These are phyloP conservation scores for Hipparchia semele DNA, from an alignment of 2,888 invertebrate species.

Conservation along the genomic window DNA sequence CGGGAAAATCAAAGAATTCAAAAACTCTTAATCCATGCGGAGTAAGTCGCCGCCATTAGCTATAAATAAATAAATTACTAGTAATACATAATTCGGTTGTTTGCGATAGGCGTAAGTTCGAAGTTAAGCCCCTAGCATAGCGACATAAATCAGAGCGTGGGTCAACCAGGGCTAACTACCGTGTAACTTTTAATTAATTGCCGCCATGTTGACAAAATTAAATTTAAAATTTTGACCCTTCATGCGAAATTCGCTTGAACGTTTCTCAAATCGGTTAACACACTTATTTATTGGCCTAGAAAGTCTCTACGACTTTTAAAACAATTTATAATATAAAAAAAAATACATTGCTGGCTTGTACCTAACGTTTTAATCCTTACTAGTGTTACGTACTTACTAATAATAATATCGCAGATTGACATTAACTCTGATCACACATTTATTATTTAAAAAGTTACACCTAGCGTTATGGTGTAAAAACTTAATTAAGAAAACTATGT, in stretches of 20 bases:
- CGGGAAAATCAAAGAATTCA: too few species aligned
- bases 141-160: conserved; percentile 24
- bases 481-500: too few species aligned
- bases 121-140: conserved; percentile 37
- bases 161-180: conserved; percentile 32
- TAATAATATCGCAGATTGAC: too few species aligned
- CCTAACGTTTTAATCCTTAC: too few species aligned
- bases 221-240: conserved; percentile 11
- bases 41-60: too few species aligned
- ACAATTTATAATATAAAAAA: not conserved
- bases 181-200: conserved; percentile 38
- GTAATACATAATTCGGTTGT: not conserved
- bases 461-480: too few species aligned
- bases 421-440: too few species aligned
- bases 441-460: too few species aligned
- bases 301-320: not conserved
- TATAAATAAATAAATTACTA: too few species aligned
- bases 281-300: conserved; percentile 7
- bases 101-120: not conserved
- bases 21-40: too few species aligned
- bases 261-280: conserved; percentile 8
- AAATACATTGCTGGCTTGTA: too few species aligned
- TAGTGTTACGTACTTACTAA: too few species aligned
- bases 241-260: conserved; percentile 14
- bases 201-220: conserved; percentile 25